Percentiles rank a stretch among this genome's conserved stretches.
Conservation (phyloP, 1,140 invertebrate species). For the Procambarus virginalis region DNA sequence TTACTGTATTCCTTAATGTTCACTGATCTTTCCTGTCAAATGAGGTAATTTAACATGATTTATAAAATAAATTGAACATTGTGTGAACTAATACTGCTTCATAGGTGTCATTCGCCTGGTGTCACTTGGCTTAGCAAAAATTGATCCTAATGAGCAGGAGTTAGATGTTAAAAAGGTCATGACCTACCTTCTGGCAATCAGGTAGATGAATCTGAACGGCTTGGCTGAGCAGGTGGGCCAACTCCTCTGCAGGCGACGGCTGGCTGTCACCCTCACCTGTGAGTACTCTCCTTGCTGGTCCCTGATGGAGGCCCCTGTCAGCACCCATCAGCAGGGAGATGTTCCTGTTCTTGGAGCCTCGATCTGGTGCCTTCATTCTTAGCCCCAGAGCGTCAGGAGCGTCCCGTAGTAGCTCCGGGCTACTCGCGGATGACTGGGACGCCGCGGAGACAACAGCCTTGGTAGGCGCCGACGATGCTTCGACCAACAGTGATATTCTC, state of each 20-base stretch:
- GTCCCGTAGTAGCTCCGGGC: neutral
- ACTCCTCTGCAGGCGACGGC: neutral
- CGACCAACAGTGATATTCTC: neutral
- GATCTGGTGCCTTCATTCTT: neutral
- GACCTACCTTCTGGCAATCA: neutral
- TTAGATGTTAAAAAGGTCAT: neutral
- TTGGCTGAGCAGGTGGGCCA: neutral
- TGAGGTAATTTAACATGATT: too few species aligned
- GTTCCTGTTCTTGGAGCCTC: neutral
- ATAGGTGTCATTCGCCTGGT: too few species aligned
- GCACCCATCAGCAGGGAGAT: neutral
- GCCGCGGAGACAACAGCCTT: neutral
- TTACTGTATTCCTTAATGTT: too few species aligned
- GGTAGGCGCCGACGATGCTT: neutral
- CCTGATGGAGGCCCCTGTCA: neutral
- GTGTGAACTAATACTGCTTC: too few species aligned
- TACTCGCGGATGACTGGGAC: neutral
- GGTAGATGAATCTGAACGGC: neutral
- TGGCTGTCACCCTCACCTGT: neutral
- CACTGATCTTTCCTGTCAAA: too few species aligned
- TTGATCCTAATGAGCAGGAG: neutral
- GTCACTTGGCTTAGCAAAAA: too few species aligned
- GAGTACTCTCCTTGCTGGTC: neutral
- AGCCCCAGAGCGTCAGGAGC: neutral
- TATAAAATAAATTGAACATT: too few species aligned